Base-by-base conservation (phyloP, 92 coral and sea anemone species). In the Phymanthus crucifer region DNA sequence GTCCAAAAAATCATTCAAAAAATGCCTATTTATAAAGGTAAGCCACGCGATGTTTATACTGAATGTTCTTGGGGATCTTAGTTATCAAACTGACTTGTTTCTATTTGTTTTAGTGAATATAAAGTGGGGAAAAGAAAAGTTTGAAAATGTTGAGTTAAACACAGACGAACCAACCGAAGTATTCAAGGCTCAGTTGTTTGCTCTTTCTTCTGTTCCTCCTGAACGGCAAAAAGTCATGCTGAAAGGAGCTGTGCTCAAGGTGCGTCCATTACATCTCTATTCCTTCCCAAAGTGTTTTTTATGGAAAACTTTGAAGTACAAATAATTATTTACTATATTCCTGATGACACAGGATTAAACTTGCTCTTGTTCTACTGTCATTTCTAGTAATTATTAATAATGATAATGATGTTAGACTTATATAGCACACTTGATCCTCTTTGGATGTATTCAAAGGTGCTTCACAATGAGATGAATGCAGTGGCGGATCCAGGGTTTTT, bases 161-260 rank as follows among this genome's bases (percentile, higher is more conserved):
- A 96, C 96, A 6, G 98, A 93, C 46, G 99, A 96, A 76, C 79
- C 93, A 13, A 95, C 98, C 13, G 98, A 93, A 67, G 80, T 93
- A 31, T 96, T 96, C 82, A 96, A 93, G 80, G 99, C 98, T 45
- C 98, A 93, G 80, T 89, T 96, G 32, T 96, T 90, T 67, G 90
- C 99, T 19, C 80, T 96, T 52, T 93, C 99, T 11, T 91, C 91
- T 82, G 99, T 96, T n/a, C 74, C 96, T 54, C 99, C 99, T 7
- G 99, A 96, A 33, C 85, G 99, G 32, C 99, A 96, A 72, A 96
- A 96, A 75, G 91, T 96, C 46, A 96, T 96, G 99, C 68, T 93
- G 36, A 96, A 96, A 78, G 99, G 99, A 69, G 85, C 94, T 34
- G 97, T 91, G 52, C 75, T 96, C 66, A 93, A 96, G 99, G 99